Evolutionary conservation across 2,113 vertebrate species (phyloP).

Genomic region (Peromyscus polionotus): DNA sequence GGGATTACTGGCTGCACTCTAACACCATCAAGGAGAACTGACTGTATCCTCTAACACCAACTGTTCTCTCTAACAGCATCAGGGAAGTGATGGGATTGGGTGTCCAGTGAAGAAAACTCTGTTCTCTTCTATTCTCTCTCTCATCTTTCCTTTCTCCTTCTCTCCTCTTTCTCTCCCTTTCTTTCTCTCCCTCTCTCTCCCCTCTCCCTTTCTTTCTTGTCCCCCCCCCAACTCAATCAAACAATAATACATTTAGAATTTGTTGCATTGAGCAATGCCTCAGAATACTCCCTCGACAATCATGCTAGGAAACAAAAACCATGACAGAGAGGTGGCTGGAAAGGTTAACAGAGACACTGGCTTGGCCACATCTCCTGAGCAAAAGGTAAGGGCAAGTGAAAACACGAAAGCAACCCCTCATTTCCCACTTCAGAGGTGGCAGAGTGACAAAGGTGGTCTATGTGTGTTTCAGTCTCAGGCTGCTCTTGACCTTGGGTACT

Average conservation of each 20-base stretch:
- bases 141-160: background rate
- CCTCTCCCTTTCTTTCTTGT: background rate
- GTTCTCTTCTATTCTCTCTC: background rate
- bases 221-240: background rate
- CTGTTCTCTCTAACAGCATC: background rate
- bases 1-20: background rate
- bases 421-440: background rate
- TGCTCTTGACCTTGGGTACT: slow-evolving; percentile 69
- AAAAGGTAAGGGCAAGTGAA: slow-evolving; percentile 39
- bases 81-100: background rate
- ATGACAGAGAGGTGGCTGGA: slow-evolving; percentile 46
- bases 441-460: background rate
- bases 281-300: slow-evolving; percentile 12
- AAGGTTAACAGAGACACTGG: slow-evolving; percentile 67
- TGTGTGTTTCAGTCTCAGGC: slow-evolving; percentile 1
- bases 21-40: background rate
- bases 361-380: background rate
- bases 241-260: slow-evolving; percentile 53
- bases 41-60: background rate
- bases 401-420: background rate
- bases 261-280: slow-evolving; percentile 68
- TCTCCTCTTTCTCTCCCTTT: background rate
- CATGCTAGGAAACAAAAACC: slow-evolving; percentile 59
- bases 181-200: background rate
- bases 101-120: background rate